Evolutionary conservation across 92 coral and sea anemone species (phyloP).

Genomic region (Pocillopora meandrina): DNA sequence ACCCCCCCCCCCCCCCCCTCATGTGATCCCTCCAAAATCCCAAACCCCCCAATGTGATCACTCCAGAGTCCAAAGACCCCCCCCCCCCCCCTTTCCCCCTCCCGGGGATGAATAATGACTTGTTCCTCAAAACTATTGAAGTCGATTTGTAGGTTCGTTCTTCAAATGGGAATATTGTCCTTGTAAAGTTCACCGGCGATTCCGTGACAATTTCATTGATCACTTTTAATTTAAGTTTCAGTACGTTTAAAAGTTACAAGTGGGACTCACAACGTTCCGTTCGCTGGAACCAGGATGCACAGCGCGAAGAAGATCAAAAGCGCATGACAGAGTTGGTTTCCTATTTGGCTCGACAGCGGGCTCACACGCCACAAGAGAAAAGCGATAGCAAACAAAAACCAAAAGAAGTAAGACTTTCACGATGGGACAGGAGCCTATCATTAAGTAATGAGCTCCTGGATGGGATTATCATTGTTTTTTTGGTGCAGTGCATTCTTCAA

Average conservation of each 20-base stretch:
- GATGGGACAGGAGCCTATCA: too few species aligned
- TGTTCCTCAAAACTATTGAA: too few species aligned
- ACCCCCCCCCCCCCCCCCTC: too few species aligned
- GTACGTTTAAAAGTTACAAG: slow-evolving; percentile 94
- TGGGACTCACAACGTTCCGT: slow-evolving; percentile 97
- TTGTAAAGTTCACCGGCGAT: background rate
- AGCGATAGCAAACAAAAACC: slow-evolving; percentile 75
- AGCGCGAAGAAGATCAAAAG: slow-evolving; percentile 96
- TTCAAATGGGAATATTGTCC: background rate
- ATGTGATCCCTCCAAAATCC: too few species aligned
- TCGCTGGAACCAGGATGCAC: slow-evolving; percentile 99
- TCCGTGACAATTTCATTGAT: background rate
- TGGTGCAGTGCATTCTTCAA: too few species aligned
- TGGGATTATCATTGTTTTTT: too few species aligned
- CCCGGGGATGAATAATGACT: too few species aligned
- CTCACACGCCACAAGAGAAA: slow-evolving; percentile 70
- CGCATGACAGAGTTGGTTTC: slow-evolving; percentile 89
- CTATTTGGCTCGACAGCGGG: slow-evolving; percentile 76
- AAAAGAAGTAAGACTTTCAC: slow-evolving; percentile 69
- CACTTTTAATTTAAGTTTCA: slow-evolving; percentile 54
- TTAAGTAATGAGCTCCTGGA: too few species aligned
- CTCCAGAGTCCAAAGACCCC: too few species aligned
- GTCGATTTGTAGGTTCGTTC: background rate
- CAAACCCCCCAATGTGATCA: too few species aligned
- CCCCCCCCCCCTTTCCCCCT: too few species aligned